Evolutionary conservation across 2,797 vertebrate genomes (phyloP).

Genomic region (Leucoraja ocellata): DNA sequence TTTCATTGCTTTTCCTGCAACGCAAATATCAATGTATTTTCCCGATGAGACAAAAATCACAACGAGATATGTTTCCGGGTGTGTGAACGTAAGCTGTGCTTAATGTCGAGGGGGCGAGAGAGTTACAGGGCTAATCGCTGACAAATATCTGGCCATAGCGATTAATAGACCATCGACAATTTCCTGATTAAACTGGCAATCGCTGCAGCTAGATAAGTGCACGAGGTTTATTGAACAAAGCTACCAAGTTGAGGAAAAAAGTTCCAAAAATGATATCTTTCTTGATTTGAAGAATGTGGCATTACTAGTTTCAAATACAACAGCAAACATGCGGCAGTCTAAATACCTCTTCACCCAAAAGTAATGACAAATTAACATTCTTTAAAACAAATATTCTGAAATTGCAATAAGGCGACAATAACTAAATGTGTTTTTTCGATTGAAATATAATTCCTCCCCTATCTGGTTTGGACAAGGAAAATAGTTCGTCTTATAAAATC

Average conservation of each 20-base stretch:
- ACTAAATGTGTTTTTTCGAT: background rate
- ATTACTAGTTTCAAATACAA: background rate
- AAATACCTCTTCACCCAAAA: background rate
- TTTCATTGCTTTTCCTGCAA: background rate
- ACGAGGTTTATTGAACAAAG: background rate
- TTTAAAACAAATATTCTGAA: background rate
- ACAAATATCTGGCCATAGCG: no score
- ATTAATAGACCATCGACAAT: background rate
- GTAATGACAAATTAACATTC: background rate
- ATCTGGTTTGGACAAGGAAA: background rate
- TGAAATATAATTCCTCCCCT: background rate
- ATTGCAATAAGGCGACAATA: background rate
- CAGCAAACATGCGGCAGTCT: background rate
- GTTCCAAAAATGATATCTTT: background rate
- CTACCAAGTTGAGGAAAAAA: background rate
- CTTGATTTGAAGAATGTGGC: background rate
- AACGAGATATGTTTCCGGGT: background rate
- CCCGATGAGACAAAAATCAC: background rate
- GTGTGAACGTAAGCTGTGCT: background rate
- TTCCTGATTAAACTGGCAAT: background rate
- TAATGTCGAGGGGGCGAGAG: background rate
- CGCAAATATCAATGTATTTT: background rate
- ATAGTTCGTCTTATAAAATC: background rate
- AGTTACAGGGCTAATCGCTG: background rate
- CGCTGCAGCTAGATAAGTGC: background rate